phyloP scores from a whole-genome alignment of 2,113 vertebrate species.

The Oryctolagus cuniculus region DNA sequence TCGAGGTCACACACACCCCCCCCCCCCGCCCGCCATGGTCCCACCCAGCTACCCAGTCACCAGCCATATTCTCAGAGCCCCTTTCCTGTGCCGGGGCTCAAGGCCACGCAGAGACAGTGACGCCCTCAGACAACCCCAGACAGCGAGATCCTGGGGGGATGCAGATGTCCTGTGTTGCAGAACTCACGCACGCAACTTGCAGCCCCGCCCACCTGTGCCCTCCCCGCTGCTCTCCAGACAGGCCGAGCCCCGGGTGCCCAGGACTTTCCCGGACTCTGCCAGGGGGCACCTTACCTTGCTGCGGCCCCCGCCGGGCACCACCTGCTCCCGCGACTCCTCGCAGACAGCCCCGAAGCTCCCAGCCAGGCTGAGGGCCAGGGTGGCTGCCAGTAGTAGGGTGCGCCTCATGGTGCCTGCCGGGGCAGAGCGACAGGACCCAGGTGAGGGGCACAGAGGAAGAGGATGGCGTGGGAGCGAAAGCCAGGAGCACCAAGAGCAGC shows the following conservation, averaged over 20 bases:
- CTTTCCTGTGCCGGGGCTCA: not conserved
- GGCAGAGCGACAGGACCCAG: not conserved
- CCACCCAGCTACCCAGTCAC: not conserved
- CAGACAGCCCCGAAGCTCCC: conserved; percentile 65
- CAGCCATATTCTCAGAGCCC: not conserved
- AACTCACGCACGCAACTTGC: not conserved
- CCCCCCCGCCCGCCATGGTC: not conserved
- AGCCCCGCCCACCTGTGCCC: not conserved
- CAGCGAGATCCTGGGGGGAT: not conserved
- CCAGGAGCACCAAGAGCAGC: not conserved
- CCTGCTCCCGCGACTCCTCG: conserved; percentile 57
- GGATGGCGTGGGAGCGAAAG: not conserved
- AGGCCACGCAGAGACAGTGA: accelerated
- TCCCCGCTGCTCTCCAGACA: not conserved
- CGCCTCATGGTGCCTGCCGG: conserved; percentile 74
- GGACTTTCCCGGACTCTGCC: not conserved
- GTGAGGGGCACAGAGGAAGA: no score
- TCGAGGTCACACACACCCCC: not conserved
- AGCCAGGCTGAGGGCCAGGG: conserved; percentile 74
- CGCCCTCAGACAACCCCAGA: accelerated
- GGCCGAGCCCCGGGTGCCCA: not conserved
- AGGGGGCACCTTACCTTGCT: not conserved
- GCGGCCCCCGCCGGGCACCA: accelerated
- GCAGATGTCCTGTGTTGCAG: not conserved
- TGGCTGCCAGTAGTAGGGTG: conserved; percentile 53